phyloP scores from a whole-genome alignment of 2,888 invertebrate genomes.

The Sialis fuliginosa region DNA sequence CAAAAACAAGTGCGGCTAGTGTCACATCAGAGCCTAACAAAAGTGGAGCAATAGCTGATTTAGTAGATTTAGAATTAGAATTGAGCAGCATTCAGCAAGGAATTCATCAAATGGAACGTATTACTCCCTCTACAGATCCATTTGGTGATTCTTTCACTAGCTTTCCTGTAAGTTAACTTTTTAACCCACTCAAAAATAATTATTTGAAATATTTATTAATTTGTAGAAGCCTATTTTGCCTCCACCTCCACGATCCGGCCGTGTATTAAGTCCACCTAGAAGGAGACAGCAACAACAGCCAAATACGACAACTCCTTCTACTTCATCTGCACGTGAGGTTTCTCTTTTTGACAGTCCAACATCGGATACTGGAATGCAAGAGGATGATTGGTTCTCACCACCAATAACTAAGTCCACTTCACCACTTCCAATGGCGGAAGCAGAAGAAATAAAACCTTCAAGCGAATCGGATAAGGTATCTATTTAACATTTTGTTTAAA shows the following conservation, averaged over 20 bases:
- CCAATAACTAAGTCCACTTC: not conserved
- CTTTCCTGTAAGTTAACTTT: conserved; percentile 21
- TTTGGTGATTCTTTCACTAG: conserved; percentile 60
- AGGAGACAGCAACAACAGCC: conserved; percentile 9
- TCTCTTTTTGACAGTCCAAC: conserved; percentile 10
- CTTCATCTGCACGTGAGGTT: no score
- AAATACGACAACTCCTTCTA: conserved; percentile 13
- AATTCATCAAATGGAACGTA: conserved; percentile 73
- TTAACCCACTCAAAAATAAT: no score
- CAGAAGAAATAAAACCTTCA: not conserved
- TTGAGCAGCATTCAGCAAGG: conserved; percentile 72
- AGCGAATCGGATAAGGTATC: no score
- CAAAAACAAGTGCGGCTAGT: conserved; percentile 13
- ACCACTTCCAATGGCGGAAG: not conserved
- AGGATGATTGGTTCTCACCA: conserved; percentile 8
- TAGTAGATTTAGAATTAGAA: conserved; percentile 77
- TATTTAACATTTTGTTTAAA: no score
- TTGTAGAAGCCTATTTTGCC: conserved; percentile 18
- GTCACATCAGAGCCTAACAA: conserved; percentile 13
- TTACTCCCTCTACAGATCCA: conserved; percentile 56
- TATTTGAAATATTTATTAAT: not conserved
- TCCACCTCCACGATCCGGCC: conserved; percentile 18
- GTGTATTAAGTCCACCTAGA: conserved; percentile 1
- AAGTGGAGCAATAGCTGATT: conserved; percentile 60
- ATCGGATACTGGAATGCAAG: conserved; percentile 1